Percentiles rank a stretch among this genome's conserved stretches.
phyloP scores from a whole-genome alignment of 2,113 vertebrate genomes.

The Vulpes vulpes region DNA sequence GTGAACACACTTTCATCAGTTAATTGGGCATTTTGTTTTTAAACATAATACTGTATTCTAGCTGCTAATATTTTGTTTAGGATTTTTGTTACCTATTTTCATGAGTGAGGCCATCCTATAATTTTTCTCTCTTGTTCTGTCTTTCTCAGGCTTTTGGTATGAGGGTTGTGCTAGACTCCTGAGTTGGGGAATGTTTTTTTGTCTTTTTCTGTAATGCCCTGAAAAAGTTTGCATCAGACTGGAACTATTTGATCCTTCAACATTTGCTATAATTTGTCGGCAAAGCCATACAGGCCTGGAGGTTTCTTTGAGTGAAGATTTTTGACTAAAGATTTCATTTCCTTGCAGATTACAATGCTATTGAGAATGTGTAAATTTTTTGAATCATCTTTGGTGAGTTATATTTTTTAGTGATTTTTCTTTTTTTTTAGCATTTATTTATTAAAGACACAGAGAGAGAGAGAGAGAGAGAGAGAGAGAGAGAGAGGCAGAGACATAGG shows the following conservation, averaged over 20 bases:
- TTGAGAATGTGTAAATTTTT: background rate
- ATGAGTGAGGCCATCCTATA: background rate
- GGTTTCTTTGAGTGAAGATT: background rate
- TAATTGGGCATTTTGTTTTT: background rate
- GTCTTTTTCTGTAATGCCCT: background rate
- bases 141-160: background rate
- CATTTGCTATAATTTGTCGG: background rate
- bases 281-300: background rate
- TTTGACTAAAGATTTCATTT: background rate
- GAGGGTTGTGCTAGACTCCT: background rate
- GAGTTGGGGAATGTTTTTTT: background rate
- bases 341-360: background rate
- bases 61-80: background rate
- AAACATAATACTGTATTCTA: background rate
- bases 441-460: too few relatives aligned
- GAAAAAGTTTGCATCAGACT: background rate
- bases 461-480: too few relatives aligned
- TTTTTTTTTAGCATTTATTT: background rate
- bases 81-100: background rate
- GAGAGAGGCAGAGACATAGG: too few relatives aligned
- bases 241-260: background rate
- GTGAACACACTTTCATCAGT: background rate
- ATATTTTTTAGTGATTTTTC: background rate
- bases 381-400: background rate
- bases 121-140: conserved; percentile 24